Conservation (phyloP, 2,797 vertebrate genomes). For the Denticeps clupeoides region DNA sequence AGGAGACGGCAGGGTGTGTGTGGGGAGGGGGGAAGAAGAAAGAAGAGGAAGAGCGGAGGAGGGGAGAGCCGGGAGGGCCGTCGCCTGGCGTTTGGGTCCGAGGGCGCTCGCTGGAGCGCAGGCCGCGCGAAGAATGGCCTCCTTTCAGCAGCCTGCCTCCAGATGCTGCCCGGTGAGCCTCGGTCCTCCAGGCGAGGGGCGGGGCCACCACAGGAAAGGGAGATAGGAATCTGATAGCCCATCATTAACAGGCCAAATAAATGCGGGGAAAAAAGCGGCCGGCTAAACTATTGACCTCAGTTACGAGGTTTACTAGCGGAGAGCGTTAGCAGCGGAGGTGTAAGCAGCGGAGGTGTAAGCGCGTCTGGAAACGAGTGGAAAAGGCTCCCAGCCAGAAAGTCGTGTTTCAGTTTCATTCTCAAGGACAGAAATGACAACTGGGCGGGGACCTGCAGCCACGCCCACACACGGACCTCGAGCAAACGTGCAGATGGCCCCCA, state of each 20-base stretch:
- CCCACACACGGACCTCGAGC: too few relatives aligned
- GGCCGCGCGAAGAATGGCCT: slow-evolving; percentile 49
- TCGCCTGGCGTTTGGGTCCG: too few relatives aligned
- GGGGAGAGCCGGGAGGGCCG: slow-evolving; percentile 9
- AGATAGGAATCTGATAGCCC: slow-evolving; percentile 69
- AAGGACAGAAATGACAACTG: too few relatives aligned
- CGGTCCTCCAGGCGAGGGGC: slow-evolving; percentile 55
- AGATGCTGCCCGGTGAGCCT: slow-evolving; percentile 52
- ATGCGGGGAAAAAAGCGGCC: slow-evolving; percentile 48
- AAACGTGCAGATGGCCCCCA: too few relatives aligned
- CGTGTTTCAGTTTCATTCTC: too few relatives aligned
- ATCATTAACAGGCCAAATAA: slow-evolving; percentile 67
- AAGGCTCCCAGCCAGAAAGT: slow-evolving; percentile 9
- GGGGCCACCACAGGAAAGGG: slow-evolving; percentile 55
- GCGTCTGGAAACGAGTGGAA: slow-evolving; percentile 37
- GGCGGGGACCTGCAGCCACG: too few relatives aligned
- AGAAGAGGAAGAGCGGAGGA: slow-evolving; percentile 12
- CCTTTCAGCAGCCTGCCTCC: slow-evolving; percentile 60
- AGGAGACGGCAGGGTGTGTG: slow-evolving; percentile 9
- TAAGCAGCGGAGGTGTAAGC: slow-evolving; percentile 36
- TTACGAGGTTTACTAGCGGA: slow-evolving; percentile 44
- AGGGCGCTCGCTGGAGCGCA: slow-evolving; percentile 50
- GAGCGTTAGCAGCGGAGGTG: slow-evolving; percentile 29
- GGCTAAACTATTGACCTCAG: slow-evolving; percentile 39
- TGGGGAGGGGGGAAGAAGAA: slow-evolving; percentile 9